Evolutionary conservation across 2,888 invertebrate species (phyloP).

Genomic region (Griposia aprilina): DNA sequence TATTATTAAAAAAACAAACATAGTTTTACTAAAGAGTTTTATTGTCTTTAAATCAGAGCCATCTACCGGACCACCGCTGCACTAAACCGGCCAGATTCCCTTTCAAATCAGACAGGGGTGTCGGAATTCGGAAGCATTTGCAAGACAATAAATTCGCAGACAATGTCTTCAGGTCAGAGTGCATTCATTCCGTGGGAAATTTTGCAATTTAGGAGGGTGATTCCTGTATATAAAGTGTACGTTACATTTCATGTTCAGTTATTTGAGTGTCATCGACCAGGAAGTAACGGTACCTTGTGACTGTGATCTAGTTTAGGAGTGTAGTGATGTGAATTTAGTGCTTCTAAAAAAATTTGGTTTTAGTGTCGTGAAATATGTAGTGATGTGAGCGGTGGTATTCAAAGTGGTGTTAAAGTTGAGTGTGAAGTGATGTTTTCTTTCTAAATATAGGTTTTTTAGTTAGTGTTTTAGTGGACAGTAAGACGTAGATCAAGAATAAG

Average conservation of each 20-base stretch:
- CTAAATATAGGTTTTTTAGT: not conserved
- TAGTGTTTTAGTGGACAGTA: not conserved
- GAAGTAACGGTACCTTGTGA: slow-evolving; percentile 79
- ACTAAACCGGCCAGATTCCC: slow-evolving; percentile 73
- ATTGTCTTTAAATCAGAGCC: slow-evolving; percentile 69
- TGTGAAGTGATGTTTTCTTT: slow-evolving; percentile 5
- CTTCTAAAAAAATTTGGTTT: not conserved
- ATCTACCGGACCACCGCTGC: slow-evolving; percentile 74
- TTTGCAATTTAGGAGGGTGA: slow-evolving; percentile 80
- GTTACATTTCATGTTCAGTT: slow-evolving; percentile 81
- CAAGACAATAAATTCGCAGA: slow-evolving; percentile 84
- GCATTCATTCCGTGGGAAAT: slow-evolving; percentile 81
- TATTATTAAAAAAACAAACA: not conserved
- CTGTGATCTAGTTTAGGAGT: not conserved
- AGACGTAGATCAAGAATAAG: not conserved
- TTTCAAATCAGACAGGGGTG: slow-evolving; percentile 73
- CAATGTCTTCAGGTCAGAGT: slow-evolving; percentile 85
- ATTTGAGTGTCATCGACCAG: slow-evolving; percentile 80
- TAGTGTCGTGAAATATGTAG: not conserved
- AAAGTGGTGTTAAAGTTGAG: slow-evolving; percentile 8
- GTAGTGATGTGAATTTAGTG: slow-evolving; percentile 18
- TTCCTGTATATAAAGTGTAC: slow-evolving; percentile 83
- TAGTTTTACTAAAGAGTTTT: not conserved
- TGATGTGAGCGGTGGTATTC: not conserved
- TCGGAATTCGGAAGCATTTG: slow-evolving; percentile 79